A percentile compares a stretch with the other conserved stretches of the same genome.
phyloP scores from a whole-genome alignment of 2,797 vertebrate genomes.

The Cynopterus sphinx region DNA sequence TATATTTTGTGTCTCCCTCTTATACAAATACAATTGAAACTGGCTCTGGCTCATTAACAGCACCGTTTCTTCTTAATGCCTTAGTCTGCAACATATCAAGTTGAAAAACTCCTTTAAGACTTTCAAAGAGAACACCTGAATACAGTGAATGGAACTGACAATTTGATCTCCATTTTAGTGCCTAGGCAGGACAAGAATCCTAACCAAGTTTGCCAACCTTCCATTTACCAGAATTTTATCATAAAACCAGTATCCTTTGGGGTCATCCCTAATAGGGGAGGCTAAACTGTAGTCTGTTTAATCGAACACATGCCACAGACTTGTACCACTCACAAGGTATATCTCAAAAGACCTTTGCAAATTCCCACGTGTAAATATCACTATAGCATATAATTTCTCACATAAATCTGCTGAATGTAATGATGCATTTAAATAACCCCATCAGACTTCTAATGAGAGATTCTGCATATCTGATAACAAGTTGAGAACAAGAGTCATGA shows the following conservation, averaged over 20 bases:
- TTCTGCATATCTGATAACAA: slow-evolving; percentile 18
- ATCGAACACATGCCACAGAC: slow-evolving; percentile 10
- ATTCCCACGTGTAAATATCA: slow-evolving; percentile 60
- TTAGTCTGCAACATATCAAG: slow-evolving; percentile 19
- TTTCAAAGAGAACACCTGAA: slow-evolving; percentile 25
- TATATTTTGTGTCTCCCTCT: not conserved
- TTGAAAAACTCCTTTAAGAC: not conserved
- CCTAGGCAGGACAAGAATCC: not conserved
- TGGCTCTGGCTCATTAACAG: not conserved
- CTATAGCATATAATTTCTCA: slow-evolving; percentile 49
- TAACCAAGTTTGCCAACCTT: not conserved
- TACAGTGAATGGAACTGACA: not conserved
- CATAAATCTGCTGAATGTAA: slow-evolving; percentile 45
- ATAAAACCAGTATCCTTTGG: slow-evolving; percentile 18
- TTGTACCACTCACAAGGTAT: not conserved
- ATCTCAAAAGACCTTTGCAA: slow-evolving; percentile 66
- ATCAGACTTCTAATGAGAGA: slow-evolving; percentile 29
- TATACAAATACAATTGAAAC: not conserved
- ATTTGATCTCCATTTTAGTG: slow-evolving; percentile 14
- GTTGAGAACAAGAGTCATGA: not conserved
- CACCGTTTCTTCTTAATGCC: not conserved
- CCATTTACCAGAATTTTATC: not conserved
- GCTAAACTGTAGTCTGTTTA: not conserved
- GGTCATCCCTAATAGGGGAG: not conserved
- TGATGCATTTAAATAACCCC: slow-evolving; percentile 57